Conservation (phyloP, 2,113 vertebrate species). For the Seriola quinqueradiata region DNA sequence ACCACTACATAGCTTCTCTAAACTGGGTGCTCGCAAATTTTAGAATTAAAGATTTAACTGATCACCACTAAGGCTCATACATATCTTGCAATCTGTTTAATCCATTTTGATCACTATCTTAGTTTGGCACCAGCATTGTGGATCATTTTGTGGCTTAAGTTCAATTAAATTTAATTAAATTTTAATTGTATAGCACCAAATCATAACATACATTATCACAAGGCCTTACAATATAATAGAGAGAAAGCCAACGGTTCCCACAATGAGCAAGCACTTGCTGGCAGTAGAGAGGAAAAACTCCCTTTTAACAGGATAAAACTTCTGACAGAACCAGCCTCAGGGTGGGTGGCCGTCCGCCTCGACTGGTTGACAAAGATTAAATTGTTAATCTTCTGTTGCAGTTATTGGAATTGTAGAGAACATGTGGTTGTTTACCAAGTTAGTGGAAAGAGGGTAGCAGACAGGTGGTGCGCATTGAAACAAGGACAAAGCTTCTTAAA, state of each 20-base stretch:
- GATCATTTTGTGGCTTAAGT: neutral
- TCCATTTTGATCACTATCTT: neutral
- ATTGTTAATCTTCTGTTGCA: neutral
- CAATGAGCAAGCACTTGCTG: too few species aligned
- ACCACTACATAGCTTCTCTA: neutral
- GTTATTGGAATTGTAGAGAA: neutral
- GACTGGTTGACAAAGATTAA: neutral
- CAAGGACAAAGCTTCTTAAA: too few species aligned
- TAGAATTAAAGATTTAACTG: neutral
- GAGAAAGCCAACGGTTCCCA: too few species aligned
- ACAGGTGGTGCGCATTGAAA: too few species aligned
- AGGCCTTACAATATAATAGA: neutral
- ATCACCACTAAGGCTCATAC: neutral
- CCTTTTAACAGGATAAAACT: too few species aligned
- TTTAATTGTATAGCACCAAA: too few species aligned
- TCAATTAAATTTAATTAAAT: too few species aligned
- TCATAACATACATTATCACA: too few species aligned
- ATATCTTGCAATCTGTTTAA: neutral
- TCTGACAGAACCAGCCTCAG: too few species aligned
- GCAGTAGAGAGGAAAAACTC: too few species aligned
- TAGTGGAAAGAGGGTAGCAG: neutral
- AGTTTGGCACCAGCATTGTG: too few species aligned
- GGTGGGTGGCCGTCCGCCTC: too few species aligned
- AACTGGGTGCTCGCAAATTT: neutral
- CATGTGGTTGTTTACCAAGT: neutral